Base-by-base conservation (phyloP, 2,113 vertebrate species). In the Eupsittula cactorum region DNA sequence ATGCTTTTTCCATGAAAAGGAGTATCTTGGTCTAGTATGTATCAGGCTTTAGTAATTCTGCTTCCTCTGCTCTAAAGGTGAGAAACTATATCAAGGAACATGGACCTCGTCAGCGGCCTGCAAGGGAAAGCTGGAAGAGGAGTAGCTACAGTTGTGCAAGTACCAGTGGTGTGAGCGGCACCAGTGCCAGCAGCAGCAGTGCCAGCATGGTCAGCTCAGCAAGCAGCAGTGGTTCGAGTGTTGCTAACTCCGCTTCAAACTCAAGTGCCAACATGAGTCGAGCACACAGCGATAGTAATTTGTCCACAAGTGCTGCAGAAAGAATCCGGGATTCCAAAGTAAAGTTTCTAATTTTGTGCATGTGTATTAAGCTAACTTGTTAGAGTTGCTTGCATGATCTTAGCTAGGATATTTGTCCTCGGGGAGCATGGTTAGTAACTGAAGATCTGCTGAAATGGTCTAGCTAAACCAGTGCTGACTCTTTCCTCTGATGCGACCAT, bases 241-340 rank as follows among this genome's bases (percentile, higher is more conserved):
- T 98, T 2, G 98, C 98, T 46, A 98, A 98, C 97, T 98, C 98
- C 0, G 98, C 98, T 57, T 99, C 99, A 50, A 99, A 99, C 98
- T 99, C 99, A 60, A 99, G 99, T 41, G 98, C 99, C 96, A 99
- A 98, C 98, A 99, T 99, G 96, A 99, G 99, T 96, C 98, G 99
- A 95, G 99, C 99, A 2, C 99, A 99, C 98, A 99, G 99, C 3
- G 99, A 99, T 46, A 99, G 99, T 44, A 99, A 99, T 97, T 97
- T 99, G 74, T 99, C 98, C 49, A 96, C 99, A 39, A 99, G 98
- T 42, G 99, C 99, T 59, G 99, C 99, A 5, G 99, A 99, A 89
- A 98, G 99, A 71, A 99, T 99, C 97, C 98, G 99, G 92, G 99
- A 99, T 98, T 99, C 99, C 44, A 99, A 99, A 98, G 99, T 99